Conservation (phyloP, 2,113 vertebrate species). For the Neolamprologus fasciatus region DNA sequence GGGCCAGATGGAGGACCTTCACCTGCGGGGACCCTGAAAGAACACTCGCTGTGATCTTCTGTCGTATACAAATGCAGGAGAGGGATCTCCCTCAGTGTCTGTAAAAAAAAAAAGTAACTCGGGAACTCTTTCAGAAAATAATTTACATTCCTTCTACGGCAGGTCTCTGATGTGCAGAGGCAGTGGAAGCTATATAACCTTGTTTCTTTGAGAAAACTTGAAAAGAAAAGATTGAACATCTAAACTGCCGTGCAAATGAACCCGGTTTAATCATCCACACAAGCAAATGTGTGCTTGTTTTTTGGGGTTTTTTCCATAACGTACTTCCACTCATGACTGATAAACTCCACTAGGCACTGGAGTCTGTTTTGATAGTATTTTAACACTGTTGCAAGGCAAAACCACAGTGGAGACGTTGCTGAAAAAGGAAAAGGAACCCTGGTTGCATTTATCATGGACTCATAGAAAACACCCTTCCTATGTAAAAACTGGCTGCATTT, state of each 20-base stretch:
- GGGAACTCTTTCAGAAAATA: neutral
- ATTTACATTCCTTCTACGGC: neutral
- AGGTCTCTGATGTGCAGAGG: neutral
- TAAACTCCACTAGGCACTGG: neutral
- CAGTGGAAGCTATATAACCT: neutral
- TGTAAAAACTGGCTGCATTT: slow-evolving; percentile 39
- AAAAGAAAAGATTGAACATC: neutral
- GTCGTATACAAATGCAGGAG: slow-evolving; percentile 9
- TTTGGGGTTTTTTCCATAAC: neutral
- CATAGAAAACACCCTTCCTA: slow-evolving; percentile 65
- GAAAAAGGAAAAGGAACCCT: slow-evolving; percentile 58
- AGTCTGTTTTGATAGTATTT: neutral
- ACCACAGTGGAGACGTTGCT: slow-evolving; percentile 68
- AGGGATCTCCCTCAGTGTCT: neutral
- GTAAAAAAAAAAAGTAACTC: neutral
- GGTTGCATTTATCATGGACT: slow-evolving; percentile 55
- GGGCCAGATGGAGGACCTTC: slow-evolving; percentile 61
- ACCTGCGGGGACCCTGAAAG: slow-evolving; percentile 52
- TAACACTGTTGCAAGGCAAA: slow-evolving; percentile 38
- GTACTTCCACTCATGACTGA: neutral
- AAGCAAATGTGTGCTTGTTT: neutral
- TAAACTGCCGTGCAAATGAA: neutral
- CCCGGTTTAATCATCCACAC: neutral
- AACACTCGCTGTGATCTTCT: slow-evolving; percentile 37
- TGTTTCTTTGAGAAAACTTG: neutral